Conservation (phyloP, 2,113 vertebrate genomes). For the Hypomesus transpacificus region DNA sequence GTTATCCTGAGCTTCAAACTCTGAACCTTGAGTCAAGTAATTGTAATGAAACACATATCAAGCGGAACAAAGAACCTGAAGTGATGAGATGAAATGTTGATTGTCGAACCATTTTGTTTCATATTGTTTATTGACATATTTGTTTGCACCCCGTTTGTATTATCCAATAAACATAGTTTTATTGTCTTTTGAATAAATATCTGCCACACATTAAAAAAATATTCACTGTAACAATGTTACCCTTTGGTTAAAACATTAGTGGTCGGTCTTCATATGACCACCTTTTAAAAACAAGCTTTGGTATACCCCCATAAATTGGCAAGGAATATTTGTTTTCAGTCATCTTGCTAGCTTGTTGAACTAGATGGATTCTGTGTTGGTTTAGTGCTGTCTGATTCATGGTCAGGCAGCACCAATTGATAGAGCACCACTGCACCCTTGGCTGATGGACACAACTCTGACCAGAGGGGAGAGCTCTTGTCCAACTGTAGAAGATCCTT, state of each 20-base stretch:
- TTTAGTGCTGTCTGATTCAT: neutral
- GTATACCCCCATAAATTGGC: too few relatives aligned
- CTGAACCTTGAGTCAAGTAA: constrained; percentile 17
- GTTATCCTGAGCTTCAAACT: constrained; percentile 1
- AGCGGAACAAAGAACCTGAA: constrained; percentile 57
- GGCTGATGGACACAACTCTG: constrained; percentile 84
- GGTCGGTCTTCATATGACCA: neutral
- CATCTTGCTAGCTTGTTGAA: neutral
- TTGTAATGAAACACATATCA: constrained; percentile 51
- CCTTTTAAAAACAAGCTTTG: too few relatives aligned
- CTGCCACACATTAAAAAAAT: too few relatives aligned
- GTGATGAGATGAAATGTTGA: constrained; percentile 18
- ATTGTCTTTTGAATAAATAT: neutral
- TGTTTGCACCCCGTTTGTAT: constrained; percentile 13
- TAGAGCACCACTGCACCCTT: constrained; percentile 81
- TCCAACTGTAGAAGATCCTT: constrained; percentile 75
- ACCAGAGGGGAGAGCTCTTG: constrained; percentile 70
- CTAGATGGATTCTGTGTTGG: neutral
- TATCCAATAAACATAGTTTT: neutral
- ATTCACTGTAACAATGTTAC: too few relatives aligned
- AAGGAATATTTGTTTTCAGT: neutral
- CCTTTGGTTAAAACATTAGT: too few relatives aligned
- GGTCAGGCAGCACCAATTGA: constrained; percentile 59
- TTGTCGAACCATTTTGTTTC: neutral
- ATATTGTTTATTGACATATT: constrained; percentile 4